These are phyloP conservation scores for Diorhabda carinulata DNA, from an alignment of 1,140 invertebrate genomes.

Conservation along the genomic window DNA sequence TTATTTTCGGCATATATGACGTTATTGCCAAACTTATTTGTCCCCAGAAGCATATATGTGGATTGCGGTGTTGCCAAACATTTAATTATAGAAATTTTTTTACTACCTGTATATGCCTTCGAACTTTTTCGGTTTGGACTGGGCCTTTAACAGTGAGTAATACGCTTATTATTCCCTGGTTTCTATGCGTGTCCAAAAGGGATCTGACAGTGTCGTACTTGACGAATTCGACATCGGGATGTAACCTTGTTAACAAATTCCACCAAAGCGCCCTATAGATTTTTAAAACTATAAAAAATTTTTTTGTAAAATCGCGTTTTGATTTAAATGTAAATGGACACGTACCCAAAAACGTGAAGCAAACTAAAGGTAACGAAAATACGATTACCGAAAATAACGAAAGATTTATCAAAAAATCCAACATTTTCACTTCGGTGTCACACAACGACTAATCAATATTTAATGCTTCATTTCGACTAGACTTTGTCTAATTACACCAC, in stretches of 20 bases:
- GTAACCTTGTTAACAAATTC: constrained; percentile 33
- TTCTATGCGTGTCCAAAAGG: constrained; percentile 63
- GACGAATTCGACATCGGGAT: constrained; percentile 57
- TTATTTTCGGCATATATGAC: no score
- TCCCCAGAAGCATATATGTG: no score
- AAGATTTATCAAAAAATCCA: background rate
- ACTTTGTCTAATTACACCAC: background rate
- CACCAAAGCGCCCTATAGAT: constrained; percentile 39
- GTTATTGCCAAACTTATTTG: no score
- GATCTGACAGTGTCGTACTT: constrained; percentile 60
- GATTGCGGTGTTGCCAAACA: background rate
- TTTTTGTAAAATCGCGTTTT: background rate
- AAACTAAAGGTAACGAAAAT: background rate
- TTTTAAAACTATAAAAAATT: constrained; percentile 32
- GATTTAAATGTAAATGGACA: background rate
- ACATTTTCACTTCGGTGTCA: background rate
- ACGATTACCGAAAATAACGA: background rate
- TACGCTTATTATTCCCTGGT: constrained; percentile 66
- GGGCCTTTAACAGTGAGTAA: constrained; percentile 59
- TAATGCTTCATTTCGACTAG: background rate
- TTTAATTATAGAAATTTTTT: background rate
- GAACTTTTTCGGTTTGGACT: constrained; percentile 38
- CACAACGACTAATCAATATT: background rate
- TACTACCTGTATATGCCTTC: constrained; percentile 43
- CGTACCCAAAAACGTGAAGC: background rate